Conservation (phyloP, 2,888 invertebrate genomes). For the Branchinecta sandiegonensis region DNA sequence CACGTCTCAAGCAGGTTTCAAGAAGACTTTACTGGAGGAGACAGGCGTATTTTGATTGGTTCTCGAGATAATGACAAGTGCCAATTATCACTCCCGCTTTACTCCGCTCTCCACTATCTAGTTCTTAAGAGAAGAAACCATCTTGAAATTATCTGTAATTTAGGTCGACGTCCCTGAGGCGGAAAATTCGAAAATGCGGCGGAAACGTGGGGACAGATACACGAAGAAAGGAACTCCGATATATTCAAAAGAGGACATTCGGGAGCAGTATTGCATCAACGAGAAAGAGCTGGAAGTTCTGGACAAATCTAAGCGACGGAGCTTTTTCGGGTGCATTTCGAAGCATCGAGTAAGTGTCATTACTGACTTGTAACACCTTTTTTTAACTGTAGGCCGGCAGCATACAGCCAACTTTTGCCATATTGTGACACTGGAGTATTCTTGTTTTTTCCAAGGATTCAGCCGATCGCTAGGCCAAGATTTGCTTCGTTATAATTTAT, state of each 20-base stretch:
- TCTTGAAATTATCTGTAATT: neutral
- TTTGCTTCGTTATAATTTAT: no score
- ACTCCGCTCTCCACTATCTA: no score
- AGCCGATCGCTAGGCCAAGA: no score
- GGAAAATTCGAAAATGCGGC: slow-evolving; percentile 7
- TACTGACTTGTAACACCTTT: neutral
- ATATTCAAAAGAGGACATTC: slow-evolving; percentile 76
- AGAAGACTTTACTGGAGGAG: no score
- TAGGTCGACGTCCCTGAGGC: slow-evolving; percentile 1
- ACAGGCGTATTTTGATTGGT: no score
- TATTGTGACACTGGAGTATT: no score
- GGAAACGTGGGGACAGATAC: slow-evolving; percentile 21
- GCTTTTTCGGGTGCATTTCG: slow-evolving; percentile 64
- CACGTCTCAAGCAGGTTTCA: no score
- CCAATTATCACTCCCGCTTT: no score
- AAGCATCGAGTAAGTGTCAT: slow-evolving; percentile 31
- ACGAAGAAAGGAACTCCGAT: slow-evolving; percentile 31
- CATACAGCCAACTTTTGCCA: no score
- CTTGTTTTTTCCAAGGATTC: no score
- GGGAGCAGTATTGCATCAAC: slow-evolving; percentile 87
- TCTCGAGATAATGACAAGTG: no score
- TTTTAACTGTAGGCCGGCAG: neutral
- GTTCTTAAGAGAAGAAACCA: no score
- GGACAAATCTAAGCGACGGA: slow-evolving; percentile 40
- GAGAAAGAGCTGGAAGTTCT: slow-evolving; percentile 71